Evolutionary conservation across 2,888 invertebrate species (phyloP), one percentile per base, ranked within the genome.

Genomic region (Drosophila formosana): DNA sequence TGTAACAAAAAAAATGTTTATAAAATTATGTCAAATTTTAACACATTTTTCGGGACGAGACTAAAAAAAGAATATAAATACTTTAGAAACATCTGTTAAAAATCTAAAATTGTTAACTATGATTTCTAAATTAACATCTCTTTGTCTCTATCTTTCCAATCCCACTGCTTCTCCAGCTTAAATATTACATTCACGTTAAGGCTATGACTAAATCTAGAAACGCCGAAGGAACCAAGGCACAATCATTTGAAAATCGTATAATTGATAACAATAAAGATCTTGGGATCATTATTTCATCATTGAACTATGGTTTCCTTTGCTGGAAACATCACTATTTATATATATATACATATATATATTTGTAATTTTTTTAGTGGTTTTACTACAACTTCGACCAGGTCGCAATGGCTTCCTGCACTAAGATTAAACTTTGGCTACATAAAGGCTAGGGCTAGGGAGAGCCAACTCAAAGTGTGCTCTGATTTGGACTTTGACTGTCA

Each of bases 171-270:
- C 23, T 32, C 28, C 32, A 41, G 67, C 73, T 80, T 84, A 80
- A 18, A 68, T 70, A 78, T 69, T 63, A 74, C 80, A 87, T 69
- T 52, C 84, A 82, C 62, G 69, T 72, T 78, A 76, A 28, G 50
- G 55, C 72, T 82, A 80, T 66, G 67, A 47, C 71, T 84, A 84
- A 66, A 69, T 78, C 80, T 87, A 80, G 72, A 78, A 83, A 73
- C 78, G 67, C 63, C 71, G 58, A 88, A 77, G 83, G 80, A 85
- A 85, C 88, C 83, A 86, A 88, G 85, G 88, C 88, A 86, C 85
- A 86, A 88, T 85, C 64, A 81, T 88, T 82, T 71, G 58, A 81
- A 74, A 80, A 84, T 80, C 78, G 67, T 78, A 71, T 77, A 45
- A 56, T 28, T n/a, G 61, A 43, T 62, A 60, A 41, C 62, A 37